Percentiles rank a stretch among this genome's conserved stretches.
Evolutionary conservation across 2,888 invertebrate genomes (phyloP).

Genomic region (Callyntrura guangdongensis): DNA sequence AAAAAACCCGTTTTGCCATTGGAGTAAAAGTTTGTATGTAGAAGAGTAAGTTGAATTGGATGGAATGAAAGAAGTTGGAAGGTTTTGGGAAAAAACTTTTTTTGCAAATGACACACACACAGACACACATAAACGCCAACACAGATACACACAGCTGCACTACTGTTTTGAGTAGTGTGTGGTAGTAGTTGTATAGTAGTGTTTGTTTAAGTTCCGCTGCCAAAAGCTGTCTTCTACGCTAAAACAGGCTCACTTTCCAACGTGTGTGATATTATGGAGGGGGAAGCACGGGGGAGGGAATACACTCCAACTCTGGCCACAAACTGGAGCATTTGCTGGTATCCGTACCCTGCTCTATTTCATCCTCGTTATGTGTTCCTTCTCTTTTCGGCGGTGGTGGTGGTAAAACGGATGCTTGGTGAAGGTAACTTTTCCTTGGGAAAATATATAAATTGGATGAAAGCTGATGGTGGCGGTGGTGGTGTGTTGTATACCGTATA

Average conservation of each 20-base stretch:
- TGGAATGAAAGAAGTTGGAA: slow-evolving; percentile 15
- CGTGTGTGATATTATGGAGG: slow-evolving; percentile 39
- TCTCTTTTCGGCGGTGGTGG: slow-evolving; percentile 12
- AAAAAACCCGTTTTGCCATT: slow-evolving; percentile 43
- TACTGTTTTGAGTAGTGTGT: not conserved
- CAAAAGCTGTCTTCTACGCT: slow-evolving; percentile 55
- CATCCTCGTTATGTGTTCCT: slow-evolving; percentile 48
- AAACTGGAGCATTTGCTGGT: slow-evolving; percentile 71
- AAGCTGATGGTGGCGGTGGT: slow-evolving; percentile 46
- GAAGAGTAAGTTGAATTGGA: slow-evolving; percentile 51
- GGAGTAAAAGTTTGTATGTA: slow-evolving; percentile 52
- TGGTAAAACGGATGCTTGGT: slow-evolving; percentile 53
- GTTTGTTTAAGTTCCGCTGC: slow-evolving; percentile 31
- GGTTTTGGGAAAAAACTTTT: slow-evolving; percentile 2
- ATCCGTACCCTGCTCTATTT: slow-evolving; percentile 64
- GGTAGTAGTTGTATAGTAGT: not conserved
- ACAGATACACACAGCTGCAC: not conserved
- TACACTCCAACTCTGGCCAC: slow-evolving; percentile 75
- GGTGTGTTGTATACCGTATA: slow-evolving; percentile 29
- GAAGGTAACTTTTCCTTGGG: slow-evolving; percentile 71
- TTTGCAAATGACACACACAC: slow-evolving; percentile 42
- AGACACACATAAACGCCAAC: not conserved
- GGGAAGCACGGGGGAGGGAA: slow-evolving; percentile 72
- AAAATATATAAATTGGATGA: slow-evolving; percentile 64
- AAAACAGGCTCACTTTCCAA: slow-evolving; percentile 21